Conservation (phyloP, 2,113 vertebrate genomes). For the Oophaga pumilio region DNA sequence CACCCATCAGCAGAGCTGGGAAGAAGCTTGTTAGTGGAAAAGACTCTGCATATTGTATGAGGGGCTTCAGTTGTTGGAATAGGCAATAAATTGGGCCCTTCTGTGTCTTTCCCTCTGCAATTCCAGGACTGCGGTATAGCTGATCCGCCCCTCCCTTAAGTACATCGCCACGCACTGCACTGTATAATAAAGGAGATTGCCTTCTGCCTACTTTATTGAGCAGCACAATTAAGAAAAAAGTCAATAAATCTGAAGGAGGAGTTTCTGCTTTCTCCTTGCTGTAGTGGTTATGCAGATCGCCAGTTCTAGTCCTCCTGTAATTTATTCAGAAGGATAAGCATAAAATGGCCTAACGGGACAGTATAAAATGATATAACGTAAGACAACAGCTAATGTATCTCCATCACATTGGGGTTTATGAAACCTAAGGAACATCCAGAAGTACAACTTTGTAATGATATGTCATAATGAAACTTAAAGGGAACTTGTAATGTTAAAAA, state of each 20-base stretch:
- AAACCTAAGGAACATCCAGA: not conserved
- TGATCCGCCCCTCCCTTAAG: slow-evolving; percentile 22
- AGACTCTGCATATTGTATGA: slow-evolving; percentile 32
- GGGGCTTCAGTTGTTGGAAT: slow-evolving; percentile 37
- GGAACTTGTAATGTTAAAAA: too few relatives aligned
- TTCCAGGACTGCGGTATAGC: slow-evolving; percentile 33
- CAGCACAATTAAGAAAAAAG: slow-evolving; percentile 36
- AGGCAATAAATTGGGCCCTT: slow-evolving; percentile 19
- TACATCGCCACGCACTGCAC: not conserved
- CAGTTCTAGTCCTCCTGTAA: not conserved
- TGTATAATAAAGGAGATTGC: slow-evolving; percentile 46
- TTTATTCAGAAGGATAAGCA: not conserved
- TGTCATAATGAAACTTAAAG: too few relatives aligned
- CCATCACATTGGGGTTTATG: not conserved
- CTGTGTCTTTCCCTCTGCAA: slow-evolving; percentile 16
- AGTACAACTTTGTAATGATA: not conserved
- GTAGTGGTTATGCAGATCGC: slow-evolving; percentile 5
- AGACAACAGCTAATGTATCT: not conserved
- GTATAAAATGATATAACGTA: not conserved
- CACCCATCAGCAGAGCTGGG: slow-evolving; percentile 11
- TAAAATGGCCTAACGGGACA: not conserved
- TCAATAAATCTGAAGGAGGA: slow-evolving; percentile 42
- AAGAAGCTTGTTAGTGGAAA: slow-evolving; percentile 24
- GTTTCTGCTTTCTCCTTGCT: not conserved
- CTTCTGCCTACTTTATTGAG: slow-evolving; percentile 51